Evolutionary conservation across 2,113 vertebrate species (phyloP), one percentile per base, ranked within the genome.

Genomic region (Vireo altiloquus): DNA sequence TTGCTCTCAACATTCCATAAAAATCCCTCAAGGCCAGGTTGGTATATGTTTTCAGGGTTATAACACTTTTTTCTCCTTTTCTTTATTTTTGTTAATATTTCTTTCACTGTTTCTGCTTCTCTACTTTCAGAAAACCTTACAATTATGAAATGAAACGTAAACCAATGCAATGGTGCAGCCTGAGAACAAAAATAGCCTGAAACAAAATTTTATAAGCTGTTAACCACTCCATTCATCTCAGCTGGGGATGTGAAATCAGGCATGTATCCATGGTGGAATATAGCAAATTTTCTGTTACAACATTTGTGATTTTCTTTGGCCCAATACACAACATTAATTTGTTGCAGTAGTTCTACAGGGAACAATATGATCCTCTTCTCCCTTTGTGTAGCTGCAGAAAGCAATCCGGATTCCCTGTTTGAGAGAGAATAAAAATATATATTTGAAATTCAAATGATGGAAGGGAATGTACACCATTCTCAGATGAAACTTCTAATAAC

Each of bases 401-500:
- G 17, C 15, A 70, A 59, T 6, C 2, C 0, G 0, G 13, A 66
- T 70, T 93, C 40, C 20, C 19, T 49, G 0, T 74, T 11, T 37
- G 25, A 20, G 8, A 81, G 37, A 35, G 4, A 74, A 10, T 5
- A 81, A 81, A 91, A 50, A 57, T 9, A 17, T 25, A 6, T 15
- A 60, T 87, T 84, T 87, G 28, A 87, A 69, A 81, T 94, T 66
- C 52, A 63, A 44, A 46, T 54, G 30, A 74, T 50, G 16, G 47
- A 74, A 84, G 10, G 4, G 35, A 59, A 39, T 44, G 13, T 77
- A 74, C 5, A 42, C 53, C 21, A 46, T 59, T 47, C 13, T 70
- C 42, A 76, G 40, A 64, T 64, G 7, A 90, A 85, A 59, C 16
- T 72, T 85, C 40, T 70, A 80, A 47, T 83, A 91, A 25, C 40